Conservation (phyloP, 2,797 vertebrate genomes). For the Pagetopsis macropterus region DNA sequence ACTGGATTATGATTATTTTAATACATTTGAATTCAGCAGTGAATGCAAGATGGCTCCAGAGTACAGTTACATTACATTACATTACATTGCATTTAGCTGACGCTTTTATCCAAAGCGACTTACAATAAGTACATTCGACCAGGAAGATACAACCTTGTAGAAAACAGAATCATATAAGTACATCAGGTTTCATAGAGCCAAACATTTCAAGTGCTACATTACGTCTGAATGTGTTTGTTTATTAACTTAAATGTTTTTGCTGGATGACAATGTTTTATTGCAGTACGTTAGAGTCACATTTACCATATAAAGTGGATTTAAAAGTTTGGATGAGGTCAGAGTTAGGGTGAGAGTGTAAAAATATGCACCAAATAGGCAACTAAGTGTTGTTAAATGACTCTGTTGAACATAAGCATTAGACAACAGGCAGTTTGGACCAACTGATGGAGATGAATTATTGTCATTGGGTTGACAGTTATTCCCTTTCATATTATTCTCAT, state of each 20-base stretch:
- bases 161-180: too few species aligned
- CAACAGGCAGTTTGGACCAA: slow-evolving; percentile 2
- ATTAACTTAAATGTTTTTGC: neutral
- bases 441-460: slow-evolving; percentile 16
- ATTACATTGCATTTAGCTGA: too few species aligned
- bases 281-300: neutral
- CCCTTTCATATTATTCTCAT: slow-evolving; percentile 43
- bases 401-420: neutral
- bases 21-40: neutral
- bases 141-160: too few species aligned
- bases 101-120: too few species aligned
- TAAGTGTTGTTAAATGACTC: slow-evolving; percentile 3
- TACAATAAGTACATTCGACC: too few species aligned
- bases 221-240: neutral
- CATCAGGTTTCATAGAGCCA: too few species aligned
- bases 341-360: neutral
- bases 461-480: slow-evolving; percentile 28
- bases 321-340: neutral
- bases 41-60: neutral
- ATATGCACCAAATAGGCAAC: neutral
- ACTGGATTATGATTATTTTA: neutral
- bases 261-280: neutral
- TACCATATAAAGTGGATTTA: neutral
- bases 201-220: neutral
- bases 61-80: neutral